Evolutionary conservation across 2,113 vertebrate species (phyloP), one percentile per base, ranked within the genome.

Genomic region (Himantopus leucocephalus): DNA sequence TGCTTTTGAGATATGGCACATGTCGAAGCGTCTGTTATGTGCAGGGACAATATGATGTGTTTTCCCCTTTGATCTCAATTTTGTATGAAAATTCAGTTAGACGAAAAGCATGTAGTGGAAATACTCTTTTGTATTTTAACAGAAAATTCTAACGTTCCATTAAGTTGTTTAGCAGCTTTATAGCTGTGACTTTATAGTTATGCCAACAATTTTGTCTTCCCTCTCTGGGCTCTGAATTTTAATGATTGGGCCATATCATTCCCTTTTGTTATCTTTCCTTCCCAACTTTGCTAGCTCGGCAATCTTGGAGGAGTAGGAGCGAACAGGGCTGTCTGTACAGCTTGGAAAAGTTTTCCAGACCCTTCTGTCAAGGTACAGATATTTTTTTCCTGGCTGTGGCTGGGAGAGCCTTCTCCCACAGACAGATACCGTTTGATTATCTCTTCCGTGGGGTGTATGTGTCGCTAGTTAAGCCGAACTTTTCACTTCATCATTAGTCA

Each of bases 261-360:
- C 72, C 34, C 37, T 48, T 68, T 39, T 32, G 15, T 24, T 50
- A 10, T 13, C 56, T 39, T 66, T 53, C 50, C 60, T 64, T 35
- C 63, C 35, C n/a, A 12, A 0, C 41, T 76, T 16, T 39, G 48
- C 1, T 23, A 9, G 8, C 12, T 20, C 1, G 0, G 26, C 10
- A 2, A 0, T 41, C 74, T 16, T 9, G 55, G 78, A 52, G 56
- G 11, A 32, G 45, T 4, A 29, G 59, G 23, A 32, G 26, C 35
- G 15, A 73, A 14, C 43, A 13, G 64, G 47, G 9, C 23, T 75
- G 22, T 13, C 48, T 30, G 32, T 23, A 34, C 30, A 34, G 53
- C 70, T 27, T 21, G 39, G 70, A 11, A 1, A n/a, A 16, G n/a
- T 34, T 77, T 78, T 63, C 62, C 34, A 20, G n/a, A 22, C 52